Conservation (phyloP, 2,113 vertebrate species). For the Trichechus manatus region DNA sequence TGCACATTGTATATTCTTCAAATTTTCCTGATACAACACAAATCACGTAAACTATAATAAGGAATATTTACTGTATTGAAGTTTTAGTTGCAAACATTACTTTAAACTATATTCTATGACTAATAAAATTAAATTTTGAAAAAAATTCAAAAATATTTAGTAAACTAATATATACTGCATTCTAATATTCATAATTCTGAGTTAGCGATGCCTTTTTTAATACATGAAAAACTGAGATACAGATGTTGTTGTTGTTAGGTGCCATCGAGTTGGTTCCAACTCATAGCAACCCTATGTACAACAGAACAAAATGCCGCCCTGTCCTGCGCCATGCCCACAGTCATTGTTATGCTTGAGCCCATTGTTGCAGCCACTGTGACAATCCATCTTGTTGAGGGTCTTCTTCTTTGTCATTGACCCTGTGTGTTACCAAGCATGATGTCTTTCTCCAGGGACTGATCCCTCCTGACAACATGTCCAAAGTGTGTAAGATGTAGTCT, state of each 20-base stretch:
- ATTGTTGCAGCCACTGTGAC: too few relatives aligned
- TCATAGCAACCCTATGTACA: too few relatives aligned
- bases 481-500: too few relatives aligned
- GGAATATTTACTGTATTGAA: background rate
- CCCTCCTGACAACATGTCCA: too few relatives aligned
- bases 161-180: background rate
- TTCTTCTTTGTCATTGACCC: too few relatives aligned
- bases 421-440: too few relatives aligned
- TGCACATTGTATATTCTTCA: background rate
- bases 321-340: too few relatives aligned
- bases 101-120: background rate
- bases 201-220: background rate
- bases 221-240: background rate
- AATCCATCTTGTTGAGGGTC: too few relatives aligned
- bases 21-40: background rate
- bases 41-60: background rate
- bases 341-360: too few relatives aligned
- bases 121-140: conserved; percentile 36
- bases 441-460: too few relatives aligned
- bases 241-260: too few relatives aligned
- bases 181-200: conserved; percentile 35
- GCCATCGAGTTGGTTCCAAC: background rate
- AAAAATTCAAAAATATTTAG: conserved; percentile 25
- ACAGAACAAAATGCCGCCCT: too few relatives aligned
- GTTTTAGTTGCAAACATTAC: background rate